Percentiles rank a stretch among this genome's conserved stretches.
phyloP scores from a whole-genome alignment of 92 coral and sea anemone species.

The Zoanthus gigantus region DNA sequence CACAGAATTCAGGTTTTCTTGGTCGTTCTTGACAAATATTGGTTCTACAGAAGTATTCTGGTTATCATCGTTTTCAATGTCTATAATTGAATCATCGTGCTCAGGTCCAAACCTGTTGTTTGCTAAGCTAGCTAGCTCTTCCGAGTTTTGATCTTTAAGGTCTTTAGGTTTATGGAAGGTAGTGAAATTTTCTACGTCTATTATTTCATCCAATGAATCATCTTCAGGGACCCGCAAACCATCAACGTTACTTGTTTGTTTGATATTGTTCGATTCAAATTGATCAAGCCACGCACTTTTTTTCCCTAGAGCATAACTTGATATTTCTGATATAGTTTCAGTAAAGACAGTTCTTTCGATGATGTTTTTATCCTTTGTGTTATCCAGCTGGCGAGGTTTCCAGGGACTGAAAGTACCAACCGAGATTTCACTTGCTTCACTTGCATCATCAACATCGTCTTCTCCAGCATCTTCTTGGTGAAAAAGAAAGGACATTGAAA shows the following conservation, averaged over 20 bases:
- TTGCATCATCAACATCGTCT: slow-evolving; percentile 18
- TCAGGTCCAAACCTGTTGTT: neutral
- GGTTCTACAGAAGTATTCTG: neutral
- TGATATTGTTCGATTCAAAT: slow-evolving; percentile 5
- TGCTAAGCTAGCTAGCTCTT: neutral
- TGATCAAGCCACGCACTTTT: slow-evolving; percentile 15
- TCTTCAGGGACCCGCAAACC: neutral
- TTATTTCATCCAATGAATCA: neutral
- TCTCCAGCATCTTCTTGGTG: neutral
- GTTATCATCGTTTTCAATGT: slow-evolving; percentile 27
- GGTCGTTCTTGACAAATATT: neutral
- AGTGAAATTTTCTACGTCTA: slow-evolving; percentile 11
- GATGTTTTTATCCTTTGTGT: neutral
- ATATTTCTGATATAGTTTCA: slow-evolving; percentile 38
- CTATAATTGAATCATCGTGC: slow-evolving; percentile 3
- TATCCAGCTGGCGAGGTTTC: slow-evolving; percentile 42
- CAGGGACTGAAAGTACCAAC: slow-evolving; percentile 37
- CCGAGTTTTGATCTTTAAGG: neutral
- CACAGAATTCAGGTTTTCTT: neutral
- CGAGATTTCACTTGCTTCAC: slow-evolving; percentile 40
- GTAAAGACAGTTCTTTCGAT: slow-evolving; percentile 40
- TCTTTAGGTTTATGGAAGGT: neutral
- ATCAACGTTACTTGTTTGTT: neutral
- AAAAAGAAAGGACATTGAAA: neutral
- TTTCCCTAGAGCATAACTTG: slow-evolving; percentile 14